Evolutionary conservation across 2,797 vertebrate genomes (phyloP).

Genomic region (Fringilla coelebs): DNA sequence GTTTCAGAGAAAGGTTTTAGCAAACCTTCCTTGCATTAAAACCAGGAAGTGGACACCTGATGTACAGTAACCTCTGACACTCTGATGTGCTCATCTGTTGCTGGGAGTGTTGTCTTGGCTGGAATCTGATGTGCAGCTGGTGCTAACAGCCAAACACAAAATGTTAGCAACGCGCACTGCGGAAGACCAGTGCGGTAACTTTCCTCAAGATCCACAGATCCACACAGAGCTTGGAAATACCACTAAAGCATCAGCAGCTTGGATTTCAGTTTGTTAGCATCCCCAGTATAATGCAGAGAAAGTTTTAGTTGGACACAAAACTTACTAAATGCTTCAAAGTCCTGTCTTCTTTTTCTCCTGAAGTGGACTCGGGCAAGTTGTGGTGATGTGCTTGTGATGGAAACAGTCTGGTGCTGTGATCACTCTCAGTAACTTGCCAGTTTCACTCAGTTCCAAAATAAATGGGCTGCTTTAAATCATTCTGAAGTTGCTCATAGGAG

Average conservation of each 20-base stretch:
- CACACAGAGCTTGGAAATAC: neutral
- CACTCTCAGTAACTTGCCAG: neutral
- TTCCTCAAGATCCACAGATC: neutral
- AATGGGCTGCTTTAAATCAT: neutral
- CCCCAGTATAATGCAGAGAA: neutral
- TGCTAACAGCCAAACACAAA: neutral
- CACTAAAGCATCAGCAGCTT: neutral
- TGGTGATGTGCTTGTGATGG: neutral
- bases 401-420: neutral
- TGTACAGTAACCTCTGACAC: neutral
- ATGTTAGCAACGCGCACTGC: rapidly evolving
- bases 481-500: neutral
- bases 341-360: neutral
- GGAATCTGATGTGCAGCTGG: neutral
- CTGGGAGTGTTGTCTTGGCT: neutral
- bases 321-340: neutral
- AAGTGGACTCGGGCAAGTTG: neutral
- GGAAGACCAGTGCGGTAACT: neutral
- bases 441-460: neutral
- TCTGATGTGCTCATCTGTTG: neutral
- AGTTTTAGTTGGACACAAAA: neutral
- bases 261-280: neutral
- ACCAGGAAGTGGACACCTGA: neutral
- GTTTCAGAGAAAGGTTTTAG: neutral
- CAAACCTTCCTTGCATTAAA: neutral